Evolutionary conservation across 2,888 invertebrate genomes (phyloP), one percentile per base, ranked within the genome.

Genomic region (Orgyia antiqua): DNA sequence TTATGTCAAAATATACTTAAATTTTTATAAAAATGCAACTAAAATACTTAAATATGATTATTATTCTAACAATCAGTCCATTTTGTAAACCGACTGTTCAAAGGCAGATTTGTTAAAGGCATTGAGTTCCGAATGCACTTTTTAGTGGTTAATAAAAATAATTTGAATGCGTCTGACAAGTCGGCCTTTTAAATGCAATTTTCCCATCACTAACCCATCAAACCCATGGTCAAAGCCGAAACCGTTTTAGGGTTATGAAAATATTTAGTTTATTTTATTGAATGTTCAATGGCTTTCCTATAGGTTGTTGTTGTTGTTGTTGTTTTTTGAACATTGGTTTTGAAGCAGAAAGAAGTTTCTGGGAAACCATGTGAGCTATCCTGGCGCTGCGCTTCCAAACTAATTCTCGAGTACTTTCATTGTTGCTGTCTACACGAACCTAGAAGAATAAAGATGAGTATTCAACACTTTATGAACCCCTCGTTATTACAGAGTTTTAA

Each of bases 341-440:
- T 9, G 87, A 87, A 2, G 77, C 87, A 7, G 77, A 68, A 24
- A 77, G 90, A 20, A 95, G 80, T 77, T 95, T 94, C 66, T 93
- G 91, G 0, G 94, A 94, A 2, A 95, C 95, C 21, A 95, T 89
- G 52, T 93, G 92, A 9, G 95, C 95, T 50, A 95, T 94, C 67
- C 93, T 91, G 0, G 94, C 91, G 51, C 94, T 95, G 44, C 93
- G 89, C 52, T 90, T 91, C 95, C 95, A 95, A 25, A 94, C 90
- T 52, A 94, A 90, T 67, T 95, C 94, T 33, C 94, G 88, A 6
- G 94, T 95, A 59, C 93, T 90, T 72, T 95, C 95, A 64, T 94
- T 94, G 62, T 94, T 92, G 69, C 94, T 94, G 63, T 95, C 95
- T 10, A 95, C 93, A 53, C 94, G 90, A 17, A 95, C 93, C 94